Conservation (phyloP, 2,888 invertebrate genomes). For the Rhagonycha lutea region DNA sequence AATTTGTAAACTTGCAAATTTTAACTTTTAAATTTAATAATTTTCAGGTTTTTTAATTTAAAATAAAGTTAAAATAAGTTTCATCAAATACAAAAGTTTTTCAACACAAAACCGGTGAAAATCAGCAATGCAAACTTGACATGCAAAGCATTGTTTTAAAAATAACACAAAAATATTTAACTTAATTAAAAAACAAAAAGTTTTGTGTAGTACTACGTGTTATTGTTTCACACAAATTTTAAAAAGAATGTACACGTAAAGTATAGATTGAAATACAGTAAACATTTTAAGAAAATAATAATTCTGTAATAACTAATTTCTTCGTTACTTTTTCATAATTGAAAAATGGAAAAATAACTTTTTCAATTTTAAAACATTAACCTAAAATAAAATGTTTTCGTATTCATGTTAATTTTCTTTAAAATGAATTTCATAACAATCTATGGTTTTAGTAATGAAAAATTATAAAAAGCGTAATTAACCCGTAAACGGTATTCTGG, state of each 20-base stretch:
- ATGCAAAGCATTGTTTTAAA: neutral
- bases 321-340: neutral
- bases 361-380: neutral
- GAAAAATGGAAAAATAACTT: neutral
- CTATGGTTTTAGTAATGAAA: neutral
- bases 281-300: neutral
- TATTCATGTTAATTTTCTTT: neutral
- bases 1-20: neutral
- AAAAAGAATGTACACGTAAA: too few relatives aligned
- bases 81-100: neutral
- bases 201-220: neutral
- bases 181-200: neutral
- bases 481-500: too few relatives aligned
- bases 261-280: neutral
- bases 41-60: neutral
- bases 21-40: neutral
- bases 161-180: neutral
- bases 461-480: neutral
- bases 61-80: neutral
- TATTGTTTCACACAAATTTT: too few relatives aligned
- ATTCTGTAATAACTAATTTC: neutral
- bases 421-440: neutral
- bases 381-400: neutral
- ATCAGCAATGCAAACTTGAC: neutral
- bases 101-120: neutral